Percentiles rank a stretch among this genome's conserved stretches.
Conservation (phyloP, 1,140 invertebrate genomes). For the Heliothis subflexa region DNA sequence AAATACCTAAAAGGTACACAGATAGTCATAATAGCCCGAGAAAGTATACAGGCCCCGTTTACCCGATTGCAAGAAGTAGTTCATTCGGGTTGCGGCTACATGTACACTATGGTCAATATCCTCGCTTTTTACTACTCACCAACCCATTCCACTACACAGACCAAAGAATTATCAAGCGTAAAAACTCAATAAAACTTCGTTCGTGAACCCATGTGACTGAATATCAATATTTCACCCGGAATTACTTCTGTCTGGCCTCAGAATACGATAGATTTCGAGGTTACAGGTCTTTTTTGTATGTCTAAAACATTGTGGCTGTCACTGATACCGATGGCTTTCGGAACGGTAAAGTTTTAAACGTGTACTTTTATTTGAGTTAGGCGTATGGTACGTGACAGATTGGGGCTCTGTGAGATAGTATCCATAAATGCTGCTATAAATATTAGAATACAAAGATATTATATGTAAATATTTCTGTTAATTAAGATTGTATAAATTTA, state of each 20-base stretch:
- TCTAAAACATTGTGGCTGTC: constrained; percentile 24
- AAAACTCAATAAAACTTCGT: constrained; percentile 23
- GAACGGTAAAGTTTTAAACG: not conserved
- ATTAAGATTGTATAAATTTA: too few species aligned
- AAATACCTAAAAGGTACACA: too few species aligned
- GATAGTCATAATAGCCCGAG: too few species aligned
- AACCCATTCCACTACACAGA: not conserved
- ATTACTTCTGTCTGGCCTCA: constrained; percentile 4
- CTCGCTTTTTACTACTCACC: not conserved
- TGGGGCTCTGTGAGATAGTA: not conserved
- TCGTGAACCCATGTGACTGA: not conserved
- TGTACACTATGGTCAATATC: too few species aligned
- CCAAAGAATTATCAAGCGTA: constrained; percentile 1
- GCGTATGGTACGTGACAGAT: not conserved
- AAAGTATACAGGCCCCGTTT: too few species aligned
- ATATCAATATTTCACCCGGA: constrained; percentile 23
- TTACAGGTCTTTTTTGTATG: constrained; percentile 8
- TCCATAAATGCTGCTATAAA: not conserved
- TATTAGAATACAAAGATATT: too few species aligned
- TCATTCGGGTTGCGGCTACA: too few species aligned
- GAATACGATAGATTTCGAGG: not conserved
- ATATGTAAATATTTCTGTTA: too few species aligned
- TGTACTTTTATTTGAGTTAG: not conserved
- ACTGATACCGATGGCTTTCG: not conserved
- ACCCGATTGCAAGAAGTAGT: too few species aligned